Conservation (phyloP, 2,888 invertebrate species). For the Liopterus haemorrhoidalis region DNA sequence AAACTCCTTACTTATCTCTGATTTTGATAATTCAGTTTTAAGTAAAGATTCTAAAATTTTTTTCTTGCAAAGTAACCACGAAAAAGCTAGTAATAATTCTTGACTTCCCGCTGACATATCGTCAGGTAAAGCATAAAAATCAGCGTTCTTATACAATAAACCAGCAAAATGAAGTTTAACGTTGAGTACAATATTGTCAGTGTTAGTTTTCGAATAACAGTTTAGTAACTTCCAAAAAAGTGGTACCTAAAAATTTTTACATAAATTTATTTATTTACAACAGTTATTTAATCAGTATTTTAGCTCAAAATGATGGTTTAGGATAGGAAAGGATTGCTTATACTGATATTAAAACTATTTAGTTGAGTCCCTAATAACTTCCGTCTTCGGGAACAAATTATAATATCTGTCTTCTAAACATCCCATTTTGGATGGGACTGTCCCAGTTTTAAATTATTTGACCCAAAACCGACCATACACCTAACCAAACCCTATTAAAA, state of each 20-base stretch:
- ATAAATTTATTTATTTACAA: conserved; percentile 10
- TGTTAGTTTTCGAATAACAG: conserved; percentile 26
- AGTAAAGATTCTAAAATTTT: conserved; percentile 11
- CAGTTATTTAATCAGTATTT: too few species aligned
- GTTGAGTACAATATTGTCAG: conserved; percentile 34
- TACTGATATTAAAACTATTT: too few species aligned
- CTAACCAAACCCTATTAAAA: too few species aligned
- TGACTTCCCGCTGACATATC: conserved; percentile 34
- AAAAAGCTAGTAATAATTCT: conserved; percentile 41
- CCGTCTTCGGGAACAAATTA: too few species aligned
- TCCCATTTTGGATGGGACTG: too few species aligned
- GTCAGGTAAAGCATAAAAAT: conserved; percentile 40
- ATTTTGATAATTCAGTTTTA: conserved; percentile 11
- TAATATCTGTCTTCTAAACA: too few species aligned
- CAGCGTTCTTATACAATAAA: conserved; percentile 38
- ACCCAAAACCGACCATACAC: too few species aligned
- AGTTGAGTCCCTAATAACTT: too few species aligned
- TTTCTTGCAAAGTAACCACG: conserved; percentile 40
- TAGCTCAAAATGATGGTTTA: too few species aligned
- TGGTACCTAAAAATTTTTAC: conserved; percentile 23
- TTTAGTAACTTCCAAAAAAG: conserved; percentile 38
- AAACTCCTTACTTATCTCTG: conserved; percentile 14
- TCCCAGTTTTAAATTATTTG: too few species aligned
- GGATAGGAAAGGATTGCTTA: too few species aligned
- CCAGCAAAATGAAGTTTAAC: conserved; percentile 41